Percentiles rank a stretch among this genome's conserved stretches.
These are phyloP conservation scores for Camelus bactrianus DNA, from an alignment of 2,113 vertebrate genomes.

Conservation along the genomic window DNA sequence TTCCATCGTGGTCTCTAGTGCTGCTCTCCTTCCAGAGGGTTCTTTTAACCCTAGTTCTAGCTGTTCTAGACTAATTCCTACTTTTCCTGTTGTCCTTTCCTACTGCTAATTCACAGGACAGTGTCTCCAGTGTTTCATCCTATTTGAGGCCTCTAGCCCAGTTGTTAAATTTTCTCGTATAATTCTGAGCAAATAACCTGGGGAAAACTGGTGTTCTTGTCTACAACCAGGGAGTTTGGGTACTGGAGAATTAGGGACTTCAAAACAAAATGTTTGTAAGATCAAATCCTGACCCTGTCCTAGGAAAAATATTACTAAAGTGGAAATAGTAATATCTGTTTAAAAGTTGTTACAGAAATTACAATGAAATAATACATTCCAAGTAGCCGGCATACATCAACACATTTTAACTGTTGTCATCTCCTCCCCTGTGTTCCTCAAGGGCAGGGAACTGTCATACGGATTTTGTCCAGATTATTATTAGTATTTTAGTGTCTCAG, in stretches of 20 bases:
- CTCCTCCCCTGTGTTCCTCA: neutral
- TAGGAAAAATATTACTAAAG: neutral
- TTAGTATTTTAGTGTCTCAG: constrained; percentile 35
- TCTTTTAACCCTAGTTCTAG: neutral
- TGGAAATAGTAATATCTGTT: neutral
- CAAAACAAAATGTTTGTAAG: neutral
- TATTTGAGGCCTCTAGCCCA: neutral
- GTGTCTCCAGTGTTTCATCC: neutral
- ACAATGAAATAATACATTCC: neutral
- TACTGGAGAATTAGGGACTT: neutral
- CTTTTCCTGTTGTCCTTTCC: neutral
- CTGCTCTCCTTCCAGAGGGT: neutral
- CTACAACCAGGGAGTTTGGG: neutral
- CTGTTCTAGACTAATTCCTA: neutral
- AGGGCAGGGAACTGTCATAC: neutral
- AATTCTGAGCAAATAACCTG: constrained; percentile 13
- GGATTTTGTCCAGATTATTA: neutral
- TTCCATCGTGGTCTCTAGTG: neutral
- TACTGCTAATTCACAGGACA: neutral
- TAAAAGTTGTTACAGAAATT: neutral
- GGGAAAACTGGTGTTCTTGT: neutral
- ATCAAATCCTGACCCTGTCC: neutral
- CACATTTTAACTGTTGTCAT: neutral
- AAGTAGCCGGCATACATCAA: neutral
- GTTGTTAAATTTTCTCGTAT: neutral